Evolutionary conservation across 2,797 vertebrate genomes (phyloP).

Genomic region (Gobionotothen gibberifrons): DNA sequence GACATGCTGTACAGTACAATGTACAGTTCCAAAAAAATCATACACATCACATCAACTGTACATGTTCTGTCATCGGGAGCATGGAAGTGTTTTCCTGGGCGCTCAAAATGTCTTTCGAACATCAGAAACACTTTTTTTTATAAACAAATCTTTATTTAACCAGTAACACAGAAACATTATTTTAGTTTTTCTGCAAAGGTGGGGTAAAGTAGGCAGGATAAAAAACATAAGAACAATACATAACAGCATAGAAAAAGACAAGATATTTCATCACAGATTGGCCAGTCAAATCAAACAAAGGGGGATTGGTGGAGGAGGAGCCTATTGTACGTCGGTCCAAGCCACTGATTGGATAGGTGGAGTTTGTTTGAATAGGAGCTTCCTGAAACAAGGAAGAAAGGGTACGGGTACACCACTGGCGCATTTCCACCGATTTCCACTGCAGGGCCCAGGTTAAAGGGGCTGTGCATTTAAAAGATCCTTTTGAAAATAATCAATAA

Average conservation of each 20-base stretch:
- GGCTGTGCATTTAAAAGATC: not conserved
- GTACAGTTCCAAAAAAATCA: not conserved
- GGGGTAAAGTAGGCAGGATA: not conserved
- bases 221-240: not conserved
- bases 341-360: conserved; percentile 1
- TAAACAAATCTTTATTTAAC: not conserved
- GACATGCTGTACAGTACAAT: not conserved
- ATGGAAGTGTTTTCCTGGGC: not conserved
- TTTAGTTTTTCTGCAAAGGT: not conserved
- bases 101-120: not conserved
- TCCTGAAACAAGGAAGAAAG: not conserved
- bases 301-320: not conserved
- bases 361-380: not conserved
- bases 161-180: not conserved
- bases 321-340: not conserved
- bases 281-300: not conserved
- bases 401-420: not conserved
- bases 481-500: not conserved
- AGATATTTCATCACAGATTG: not conserved
- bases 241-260: not conserved
- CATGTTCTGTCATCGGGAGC: not conserved
- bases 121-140: not conserved
- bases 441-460: not conserved
- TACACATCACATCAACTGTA: not conserved
- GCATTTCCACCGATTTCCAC: too few relatives aligned